A percentile compares a stretch with the other conserved stretches of the same genome.
Conservation (phyloP, 2,797 vertebrate genomes). For the Bradypodion pumilum region DNA sequence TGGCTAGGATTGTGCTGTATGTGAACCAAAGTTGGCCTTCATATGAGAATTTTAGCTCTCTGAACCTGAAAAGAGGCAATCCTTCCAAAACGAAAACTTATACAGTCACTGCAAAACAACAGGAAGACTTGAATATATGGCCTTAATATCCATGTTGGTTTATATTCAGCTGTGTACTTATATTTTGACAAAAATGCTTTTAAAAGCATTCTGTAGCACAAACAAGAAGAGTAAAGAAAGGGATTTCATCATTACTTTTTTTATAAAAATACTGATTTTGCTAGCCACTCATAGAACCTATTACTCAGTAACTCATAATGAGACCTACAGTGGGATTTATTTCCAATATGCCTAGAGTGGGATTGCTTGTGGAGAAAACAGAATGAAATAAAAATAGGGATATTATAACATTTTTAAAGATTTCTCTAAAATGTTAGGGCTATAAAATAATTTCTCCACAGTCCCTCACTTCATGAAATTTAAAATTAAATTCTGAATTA, state of each 20-base stretch:
- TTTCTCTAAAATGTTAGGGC: slow-evolving; percentile 67
- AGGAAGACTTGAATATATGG: slow-evolving; percentile 47
- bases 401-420: slow-evolving; percentile 45
- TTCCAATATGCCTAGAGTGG: not conserved
- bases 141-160: not conserved
- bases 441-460: slow-evolving; percentile 61
- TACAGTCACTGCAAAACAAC: slow-evolving; percentile 15
- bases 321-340: not conserved
- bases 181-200: not conserved
- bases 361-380: slow-evolving; percentile 22
- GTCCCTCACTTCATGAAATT: slow-evolving; percentile 65
- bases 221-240: not conserved
- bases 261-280: not conserved
- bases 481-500: slow-evolving; percentile 67
- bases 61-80: not conserved
- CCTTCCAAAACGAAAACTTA: not conserved
- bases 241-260: not conserved
- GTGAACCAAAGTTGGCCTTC: not conserved
- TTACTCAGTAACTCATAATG: not conserved
- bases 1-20: not conserved
- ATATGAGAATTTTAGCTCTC: not conserved
- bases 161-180: not conserved
- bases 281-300: not conserved
- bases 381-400: slow-evolving; percentile 50
- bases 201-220: not conserved